Evolutionary conservation across 2,888 invertebrate species (phyloP), one percentile per base, ranked within the genome.

Genomic region (Euplagia quadripunctaria): DNA sequence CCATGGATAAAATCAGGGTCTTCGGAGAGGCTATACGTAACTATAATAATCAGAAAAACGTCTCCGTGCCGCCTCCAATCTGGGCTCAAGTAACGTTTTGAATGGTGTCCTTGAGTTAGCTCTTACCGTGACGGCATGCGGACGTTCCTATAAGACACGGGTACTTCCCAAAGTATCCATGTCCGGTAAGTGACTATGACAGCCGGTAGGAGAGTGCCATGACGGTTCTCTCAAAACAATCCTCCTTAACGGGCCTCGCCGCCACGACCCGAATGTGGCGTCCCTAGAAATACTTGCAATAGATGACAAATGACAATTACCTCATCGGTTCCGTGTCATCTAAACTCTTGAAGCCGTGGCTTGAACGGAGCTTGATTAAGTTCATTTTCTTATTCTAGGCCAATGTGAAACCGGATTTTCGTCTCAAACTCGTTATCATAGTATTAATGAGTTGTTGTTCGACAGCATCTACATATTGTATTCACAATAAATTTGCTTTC

Each of bases 321-420:
- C 3, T 31, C 31, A 61, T 31, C 61, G 58, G 20, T 20, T 58
- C 20, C 20, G 55, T n/a, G 58, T n/a, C 55, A n/a, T 55, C n/a
- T 17, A 8, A 55, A 55, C 55, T n/a, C 0, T 9, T 46, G 43
- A 1, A 46, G 43, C 43, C n/a, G 17, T 55, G 55, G 52, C 0
- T 52, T 17, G 17, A 55, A 17, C n/a, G n/a, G 20, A 58, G 4
- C 20, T 20, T 55, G 14, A 11, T 9, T 8, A 20, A 58, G 9
- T 11, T 6, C n/a, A 8, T 6, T 1, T 58, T 46, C 9, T 46
- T 46, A 46, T 49, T 65, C 46, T n/a, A 65, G 49, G 43, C 20
- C 46, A 65, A 65, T 65, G n/a, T 14, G 65, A 49, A 43, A 65
- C 65, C 49, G 46, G 5, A n/a, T 65, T 68, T 11, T 17, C 7